A percentile compares a stretch with the other conserved stretches of the same genome.
These are phyloP conservation scores for Drosophila kurseongensis DNA, from an alignment of 1,140 invertebrate genomes.

Conservation along the genomic window DNA sequence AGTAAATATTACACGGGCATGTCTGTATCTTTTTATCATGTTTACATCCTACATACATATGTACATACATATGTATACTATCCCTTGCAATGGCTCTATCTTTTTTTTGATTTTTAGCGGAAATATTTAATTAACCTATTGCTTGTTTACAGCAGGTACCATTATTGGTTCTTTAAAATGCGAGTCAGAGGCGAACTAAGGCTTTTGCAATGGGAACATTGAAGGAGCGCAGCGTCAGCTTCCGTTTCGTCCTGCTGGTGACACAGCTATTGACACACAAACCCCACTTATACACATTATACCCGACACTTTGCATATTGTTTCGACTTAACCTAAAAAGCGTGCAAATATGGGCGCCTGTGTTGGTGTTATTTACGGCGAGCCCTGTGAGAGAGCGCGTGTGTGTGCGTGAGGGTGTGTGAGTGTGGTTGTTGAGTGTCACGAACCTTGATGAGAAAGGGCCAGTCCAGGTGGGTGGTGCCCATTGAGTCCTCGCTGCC, in stretches of 20 bases:
- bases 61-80: no score
- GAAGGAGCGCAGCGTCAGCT: constrained; percentile 11
- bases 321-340: constrained; percentile 63
- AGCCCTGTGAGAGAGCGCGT: no score
- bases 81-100: no score
- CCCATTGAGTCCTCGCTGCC: constrained; percentile 62
- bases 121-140: no score
- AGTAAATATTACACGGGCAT: no score
- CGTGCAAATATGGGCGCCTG: constrained; percentile 24
- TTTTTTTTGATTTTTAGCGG: no score
- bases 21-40: no score
- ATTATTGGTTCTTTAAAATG: no score
- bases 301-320: constrained; percentile 49
- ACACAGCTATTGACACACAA: constrained; percentile 65
- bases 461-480: constrained; percentile 74
- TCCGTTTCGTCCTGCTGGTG: constrained; percentile 15
- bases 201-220: background rate
- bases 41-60: no score
- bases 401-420: background rate
- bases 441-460: constrained; percentile 82
- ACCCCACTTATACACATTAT: constrained; percentile 50
- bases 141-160: background rate
- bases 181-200: background rate
- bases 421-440: background rate
- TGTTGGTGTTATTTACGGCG: constrained; percentile 1